Evolutionary conservation across 2,888 invertebrate species (phyloP).

Genomic region (Nemotelus pantherinus): DNA sequence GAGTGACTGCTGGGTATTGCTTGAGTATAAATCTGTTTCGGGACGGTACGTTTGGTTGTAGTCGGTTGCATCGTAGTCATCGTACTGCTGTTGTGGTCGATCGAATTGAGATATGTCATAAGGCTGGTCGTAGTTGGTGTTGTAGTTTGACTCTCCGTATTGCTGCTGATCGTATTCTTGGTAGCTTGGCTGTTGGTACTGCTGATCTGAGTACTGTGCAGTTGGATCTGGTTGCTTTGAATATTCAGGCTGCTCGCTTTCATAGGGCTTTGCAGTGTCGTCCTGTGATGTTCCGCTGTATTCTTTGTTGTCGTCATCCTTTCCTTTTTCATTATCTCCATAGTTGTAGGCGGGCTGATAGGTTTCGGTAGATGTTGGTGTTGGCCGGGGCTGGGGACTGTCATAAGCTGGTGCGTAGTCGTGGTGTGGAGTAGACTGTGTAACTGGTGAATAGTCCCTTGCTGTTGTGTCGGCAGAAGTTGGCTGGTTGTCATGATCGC

Average conservation of each 20-base stretch:
- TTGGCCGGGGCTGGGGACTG: slow-evolving; percentile 44
- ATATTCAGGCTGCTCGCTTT: slow-evolving; percentile 46
- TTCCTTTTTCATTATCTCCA: slow-evolving; percentile 64
- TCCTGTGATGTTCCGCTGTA: slow-evolving; percentile 45
- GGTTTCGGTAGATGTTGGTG: slow-evolving; percentile 29
- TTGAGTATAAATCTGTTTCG: slow-evolving; percentile 40
- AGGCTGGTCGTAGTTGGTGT: slow-evolving; percentile 45
- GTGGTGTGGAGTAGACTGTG: slow-evolving; percentile 51
- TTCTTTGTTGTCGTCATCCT: slow-evolving; percentile 60
- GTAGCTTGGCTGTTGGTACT: slow-evolving; percentile 52
- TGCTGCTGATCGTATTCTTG: slow-evolving; percentile 57
- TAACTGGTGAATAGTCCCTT: slow-evolving; percentile 54
- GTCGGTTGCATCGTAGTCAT: slow-evolving; percentile 47
- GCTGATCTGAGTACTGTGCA: slow-evolving; percentile 47
- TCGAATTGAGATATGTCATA: slow-evolving; percentile 53
- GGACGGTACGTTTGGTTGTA: slow-evolving; percentile 48
- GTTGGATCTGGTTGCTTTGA: slow-evolving; percentile 51
- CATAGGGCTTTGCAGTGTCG: slow-evolving; percentile 46
- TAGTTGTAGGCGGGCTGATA: slow-evolving; percentile 53
- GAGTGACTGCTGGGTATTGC: slow-evolving; percentile 51
- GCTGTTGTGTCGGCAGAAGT: slow-evolving; percentile 18
- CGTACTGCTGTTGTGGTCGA: slow-evolving; percentile 49
- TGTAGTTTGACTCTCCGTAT: slow-evolving; percentile 35
- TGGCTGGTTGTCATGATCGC: slow-evolving; percentile 44
- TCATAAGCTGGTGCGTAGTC: slow-evolving; percentile 55